Evolutionary conservation across 2,888 invertebrate species (phyloP), one percentile per base, ranked within the genome.

Genomic region (Poecilobothrus nobilitatus): DNA sequence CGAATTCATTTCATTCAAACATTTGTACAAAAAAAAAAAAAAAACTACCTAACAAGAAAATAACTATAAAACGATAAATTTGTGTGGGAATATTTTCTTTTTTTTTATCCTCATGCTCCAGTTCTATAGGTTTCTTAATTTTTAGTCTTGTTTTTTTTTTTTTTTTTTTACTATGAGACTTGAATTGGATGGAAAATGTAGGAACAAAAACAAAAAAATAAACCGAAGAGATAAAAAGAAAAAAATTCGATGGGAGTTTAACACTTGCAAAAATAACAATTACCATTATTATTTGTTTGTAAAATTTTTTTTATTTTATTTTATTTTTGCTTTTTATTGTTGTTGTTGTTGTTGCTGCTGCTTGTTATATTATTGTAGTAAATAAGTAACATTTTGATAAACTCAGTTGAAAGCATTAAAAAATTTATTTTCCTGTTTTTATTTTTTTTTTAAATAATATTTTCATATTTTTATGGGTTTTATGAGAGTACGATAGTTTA

Each of bases 251-350:
- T 63, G 63, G 27, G 63, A 63, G 63, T 7, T 63, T 18, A 63
- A 63, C 63, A 63, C 63, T 63, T 63, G 63, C 63, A 63, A 63
- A 63, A 63, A 63, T 63, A 63, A 63, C 63, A 63, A 63, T 63
- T 63, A 63, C 53, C 53, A 15, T 53, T n/a, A 53, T 53, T 53
- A 53, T 53, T 53, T 18, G 9, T 27, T 27, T 27, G 27, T 2
- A 10, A 37, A 18, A 15, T 53, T 53, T 53, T n/a, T 53, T 2
- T 53, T 53, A n/a, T n/a, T n/a, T n/a, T n/a, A n/a, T n/a, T n/a
- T n/a, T n/a, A n/a, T n/a, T n/a, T n/a, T n/a, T n/a, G n/a, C n/a
- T n/a, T n/a, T n/a, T n/a, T n/a, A n/a, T 53, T n/a, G 53, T 53
- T 53, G 6, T 18, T 18, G 9, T 53, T 53, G 9, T 53, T 53